Base-by-base conservation (phyloP, 2,888 invertebrate species). In the Scelioninae gen. 2 region DNA sequence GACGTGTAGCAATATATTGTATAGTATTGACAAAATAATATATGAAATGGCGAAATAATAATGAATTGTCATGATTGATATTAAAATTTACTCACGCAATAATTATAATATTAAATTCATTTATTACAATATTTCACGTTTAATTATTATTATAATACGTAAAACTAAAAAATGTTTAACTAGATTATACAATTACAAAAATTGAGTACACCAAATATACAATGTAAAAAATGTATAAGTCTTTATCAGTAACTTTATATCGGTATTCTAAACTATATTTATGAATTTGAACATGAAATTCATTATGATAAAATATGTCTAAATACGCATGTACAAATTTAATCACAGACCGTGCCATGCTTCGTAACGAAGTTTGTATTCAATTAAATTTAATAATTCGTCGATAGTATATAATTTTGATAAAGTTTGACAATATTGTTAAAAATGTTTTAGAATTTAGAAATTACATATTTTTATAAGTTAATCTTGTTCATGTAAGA, bases 281-380 rank as follows among this genome's bases (percentile, higher is more conserved):
- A 15, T 46, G 13, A 48, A 48, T 16, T 5, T 48, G 11, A 15
- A 16, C 41, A 13, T 2, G 45, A 19, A 43, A 50, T 41, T 39
- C 13, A 33, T 46, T 13, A 22, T 46, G 25, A 37, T 55, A 64
- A 64, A 64, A 64, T 64, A 64, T 55, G 33, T 46, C 53, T 55
- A 61, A 61, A 61, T 31, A 31, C 50, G 22, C 43, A 43, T 35
- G 19, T 52, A 64, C 16, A 53, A 13, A 5, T 64, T 64, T 45
- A 46, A 55, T 64, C 55, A 64, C 64, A 64, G 64, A 46, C 46
- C 33, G 25, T 43, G 16, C 28, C 25, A 37, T 64, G 16, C 53
- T 16, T 45, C 19, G n/a, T 53, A 52, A 50, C 9, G n/a, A 50
- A 41, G 16, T 41, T 9, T 19, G 13, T 39, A 39, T 28, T 19